A percentile compares a stretch with the other conserved stretches of the same genome.
Evolutionary conservation across 2,888 invertebrate species (phyloP).

Genomic region (Drosophila mimica): DNA sequence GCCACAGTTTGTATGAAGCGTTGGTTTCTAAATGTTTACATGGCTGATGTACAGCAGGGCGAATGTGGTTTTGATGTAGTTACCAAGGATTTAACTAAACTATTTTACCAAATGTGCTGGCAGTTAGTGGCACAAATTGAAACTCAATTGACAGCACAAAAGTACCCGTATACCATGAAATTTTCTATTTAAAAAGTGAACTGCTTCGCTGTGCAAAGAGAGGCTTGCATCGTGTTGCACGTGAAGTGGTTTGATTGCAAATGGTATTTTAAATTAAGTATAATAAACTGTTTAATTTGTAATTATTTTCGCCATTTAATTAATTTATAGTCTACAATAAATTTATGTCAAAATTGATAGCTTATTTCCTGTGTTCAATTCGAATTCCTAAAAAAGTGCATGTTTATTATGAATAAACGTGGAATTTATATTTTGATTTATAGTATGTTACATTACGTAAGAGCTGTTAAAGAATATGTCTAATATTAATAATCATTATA

Average conservation of each 20-base stretch:
- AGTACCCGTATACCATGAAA: conserved; percentile 6
- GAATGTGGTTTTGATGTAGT: conserved; percentile 36
- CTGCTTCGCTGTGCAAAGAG: not conserved
- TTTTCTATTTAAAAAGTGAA: not conserved
- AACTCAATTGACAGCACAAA: conserved; percentile 36
- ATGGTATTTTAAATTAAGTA: not conserved
- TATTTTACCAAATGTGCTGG: conserved; percentile 41
- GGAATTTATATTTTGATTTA: not conserved
- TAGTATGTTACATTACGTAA: not conserved
- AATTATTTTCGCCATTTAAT: not conserved
- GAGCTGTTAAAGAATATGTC: not conserved
- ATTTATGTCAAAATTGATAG: not conserved
- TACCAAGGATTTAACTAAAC: conserved; percentile 50
- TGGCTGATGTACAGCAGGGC: conserved; percentile 20
- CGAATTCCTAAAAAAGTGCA: not conserved
- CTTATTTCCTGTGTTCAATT: not conserved
- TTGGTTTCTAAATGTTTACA: conserved; percentile 53
- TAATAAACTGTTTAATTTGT: not conserved
- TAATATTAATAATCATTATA: not conserved
- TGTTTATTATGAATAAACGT: not conserved
- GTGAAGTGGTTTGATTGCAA: not conserved
- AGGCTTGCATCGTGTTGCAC: not conserved
- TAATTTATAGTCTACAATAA: not conserved
- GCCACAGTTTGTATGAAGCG: conserved; percentile 31
- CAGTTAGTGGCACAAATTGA: conserved; percentile 33